These are phyloP conservation scores for Bombus sibiricus DNA, from an alignment of 1,140 invertebrate genomes.

Conservation along the genomic window DNA sequence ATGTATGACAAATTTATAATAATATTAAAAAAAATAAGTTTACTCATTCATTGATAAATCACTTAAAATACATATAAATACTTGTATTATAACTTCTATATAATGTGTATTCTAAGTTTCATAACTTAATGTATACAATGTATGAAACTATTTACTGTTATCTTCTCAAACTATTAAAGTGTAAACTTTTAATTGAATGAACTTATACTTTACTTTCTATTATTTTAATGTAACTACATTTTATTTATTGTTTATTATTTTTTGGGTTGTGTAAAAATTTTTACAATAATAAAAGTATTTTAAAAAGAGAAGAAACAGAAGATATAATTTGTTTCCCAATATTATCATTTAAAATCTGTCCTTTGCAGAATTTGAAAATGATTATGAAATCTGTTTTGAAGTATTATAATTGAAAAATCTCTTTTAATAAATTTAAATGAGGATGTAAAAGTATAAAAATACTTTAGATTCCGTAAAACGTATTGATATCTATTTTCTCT, in stretches of 20 bases:
- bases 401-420: background rate
- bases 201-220: slow-evolving; percentile 21
- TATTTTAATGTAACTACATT: slow-evolving; percentile 24
- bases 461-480: background rate
- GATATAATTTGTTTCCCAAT: background rate
- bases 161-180: slow-evolving; percentile 17
- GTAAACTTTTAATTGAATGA: slow-evolving; percentile 4
- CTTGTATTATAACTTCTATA: slow-evolving; percentile 21
- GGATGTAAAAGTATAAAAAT: background rate
- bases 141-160: slow-evolving; percentile 18
- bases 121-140: background rate
- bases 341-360: background rate
- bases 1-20: slow-evolving; percentile 32
- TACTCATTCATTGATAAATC: slow-evolving; percentile 16
- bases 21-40: slow-evolving; percentile 22
- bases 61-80: slow-evolving; percentile 38
- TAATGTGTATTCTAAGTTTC: slow-evolving; percentile 32
- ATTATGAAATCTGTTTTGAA: background rate
- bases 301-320: background rate
- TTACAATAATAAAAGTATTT: slow-evolving; percentile 17
- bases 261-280: background rate
- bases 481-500: background rate
- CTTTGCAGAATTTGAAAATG: background rate
- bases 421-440: background rate
- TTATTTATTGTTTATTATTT: slow-evolving; percentile 38